Evolutionary conservation across 2,113 vertebrate genomes (phyloP).

Genomic region (Neotoma lepida): DNA sequence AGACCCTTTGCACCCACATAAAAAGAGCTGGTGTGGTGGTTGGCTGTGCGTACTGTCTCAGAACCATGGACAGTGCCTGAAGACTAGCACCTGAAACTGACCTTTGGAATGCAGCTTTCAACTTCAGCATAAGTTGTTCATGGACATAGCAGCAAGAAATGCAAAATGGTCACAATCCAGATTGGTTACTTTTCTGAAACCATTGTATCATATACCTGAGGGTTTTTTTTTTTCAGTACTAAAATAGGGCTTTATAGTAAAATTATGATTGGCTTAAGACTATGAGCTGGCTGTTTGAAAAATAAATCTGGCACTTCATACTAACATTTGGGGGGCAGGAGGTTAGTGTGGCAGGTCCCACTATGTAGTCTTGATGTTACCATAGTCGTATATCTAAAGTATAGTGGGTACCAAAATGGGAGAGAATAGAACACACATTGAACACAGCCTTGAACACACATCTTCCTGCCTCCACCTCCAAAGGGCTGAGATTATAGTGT

Average conservation of each 20-base stretch:
- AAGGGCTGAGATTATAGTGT: neutral
- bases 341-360: neutral
- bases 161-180: neutral
- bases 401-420: neutral
- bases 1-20: neutral
- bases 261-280: constrained; percentile 17
- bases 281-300: neutral
- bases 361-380: neutral
- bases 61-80: neutral
- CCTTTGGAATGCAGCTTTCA: neutral
- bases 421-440: neutral
- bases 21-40: neutral
- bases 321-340: too few species aligned
- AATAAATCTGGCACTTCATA: neutral
- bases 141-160: neutral
- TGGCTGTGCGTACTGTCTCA: neutral
- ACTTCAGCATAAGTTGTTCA: neutral
- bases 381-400: neutral
- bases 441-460: neutral
- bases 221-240: neutral
- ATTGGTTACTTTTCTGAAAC: neutral
- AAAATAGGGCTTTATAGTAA: neutral
- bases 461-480: too few species aligned
- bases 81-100: neutral
- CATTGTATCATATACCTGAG: neutral